phyloP scores from a whole-genome alignment of 2,797 vertebrate species.

The Alca torda region DNA sequence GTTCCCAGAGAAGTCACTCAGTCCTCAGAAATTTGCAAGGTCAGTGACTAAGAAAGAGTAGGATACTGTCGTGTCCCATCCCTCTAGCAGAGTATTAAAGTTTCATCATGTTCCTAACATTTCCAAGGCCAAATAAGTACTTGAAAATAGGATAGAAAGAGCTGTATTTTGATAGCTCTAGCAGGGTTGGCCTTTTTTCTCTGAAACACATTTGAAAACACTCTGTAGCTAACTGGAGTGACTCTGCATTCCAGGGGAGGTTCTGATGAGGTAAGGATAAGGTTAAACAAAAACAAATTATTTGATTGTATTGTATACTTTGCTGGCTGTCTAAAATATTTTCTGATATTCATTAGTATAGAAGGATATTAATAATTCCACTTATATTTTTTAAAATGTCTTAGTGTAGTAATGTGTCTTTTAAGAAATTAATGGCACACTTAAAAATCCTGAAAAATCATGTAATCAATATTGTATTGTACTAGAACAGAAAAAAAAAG shows the following conservation, averaged over 20 bases:
- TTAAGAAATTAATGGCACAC: neutral
- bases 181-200: neutral
- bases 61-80: neutral
- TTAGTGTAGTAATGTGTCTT: neutral
- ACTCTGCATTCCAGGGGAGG: neutral
- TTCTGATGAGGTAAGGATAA: neutral
- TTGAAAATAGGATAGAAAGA: neutral
- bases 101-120: neutral
- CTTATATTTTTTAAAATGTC: neutral
- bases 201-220: neutral
- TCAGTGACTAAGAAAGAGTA: neutral
- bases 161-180: neutral
- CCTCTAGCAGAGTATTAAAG: neutral
- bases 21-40: neutral
- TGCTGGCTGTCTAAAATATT: neutral
- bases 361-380: neutral
- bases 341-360: neutral
- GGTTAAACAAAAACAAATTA: neutral
- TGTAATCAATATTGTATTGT: neutral
- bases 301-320: neutral
- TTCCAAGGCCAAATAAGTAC: neutral
- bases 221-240: neutral
- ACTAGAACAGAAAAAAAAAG: neutral
- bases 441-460: neutral
- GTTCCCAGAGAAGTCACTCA: neutral